Base-by-base conservation (phyloP, 2,113 vertebrate genomes). In the Phaethornis superciliosus region DNA sequence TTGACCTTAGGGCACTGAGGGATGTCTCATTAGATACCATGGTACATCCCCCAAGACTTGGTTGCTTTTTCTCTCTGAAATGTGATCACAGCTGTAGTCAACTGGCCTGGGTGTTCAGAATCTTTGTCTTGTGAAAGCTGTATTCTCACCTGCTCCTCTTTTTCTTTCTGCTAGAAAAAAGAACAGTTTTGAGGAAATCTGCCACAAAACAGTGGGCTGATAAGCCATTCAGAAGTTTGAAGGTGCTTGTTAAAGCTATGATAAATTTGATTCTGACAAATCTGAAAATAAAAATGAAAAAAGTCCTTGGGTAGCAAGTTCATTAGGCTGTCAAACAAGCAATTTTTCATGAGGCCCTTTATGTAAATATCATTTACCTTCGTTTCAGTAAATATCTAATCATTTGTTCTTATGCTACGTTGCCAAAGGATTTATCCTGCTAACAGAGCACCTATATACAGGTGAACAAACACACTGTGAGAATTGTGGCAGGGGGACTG, bases 1-100 rank as follows among this genome's bases (percentile, higher is more conserved):
- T 86, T 75, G 89, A 81, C 85, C 93, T 95, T 64, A 24, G 24
- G 89, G 60, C 85, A 91, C 33, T 78, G 81, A 76, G 12, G 42
- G 24, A 94, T 60, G 89, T 78, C 68, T 93, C 79, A 35, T 44
- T n/a, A 77, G 56, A 74, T 77, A 72, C 40, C 6, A 0, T 13
- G 46, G 44, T 72, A 77, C n/a, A 87, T 32, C 51, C 33, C 5
- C 33, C 5, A 10, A 71, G 59, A 21, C 9, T 44, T 40, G 32
- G 9, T 23, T 44, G 55, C 21, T 51, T n/a, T 23, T 49, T 49
- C 7, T 6, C 35, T 35, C 59, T 28, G 19, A 85, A 52, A 68
- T 52, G 52, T 24, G 35, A 74, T 85, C 59, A 62, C 55, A 85
- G 56, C 17, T 67, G 78, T 54, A 62, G 72, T 79, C 84, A 65